phyloP scores from a whole-genome alignment of 2,888 invertebrate genomes.

The Athalia circularis region DNA sequence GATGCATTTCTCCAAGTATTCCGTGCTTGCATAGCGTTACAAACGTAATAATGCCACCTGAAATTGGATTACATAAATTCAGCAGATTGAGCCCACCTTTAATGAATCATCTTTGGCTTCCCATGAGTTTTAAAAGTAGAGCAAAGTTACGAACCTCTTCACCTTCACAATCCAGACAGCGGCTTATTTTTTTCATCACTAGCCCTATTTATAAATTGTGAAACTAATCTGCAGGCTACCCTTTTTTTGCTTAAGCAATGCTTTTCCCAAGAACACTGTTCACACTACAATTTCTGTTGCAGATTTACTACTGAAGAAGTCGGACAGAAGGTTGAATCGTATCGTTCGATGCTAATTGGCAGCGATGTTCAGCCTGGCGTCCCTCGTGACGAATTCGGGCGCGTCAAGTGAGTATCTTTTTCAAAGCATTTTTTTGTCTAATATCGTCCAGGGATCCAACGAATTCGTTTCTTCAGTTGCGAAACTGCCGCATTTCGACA shows the following conservation, averaged over 20 bases:
- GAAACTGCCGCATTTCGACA: not conserved
- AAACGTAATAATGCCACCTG: constrained; percentile 19
- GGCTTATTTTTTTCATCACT: not conserved
- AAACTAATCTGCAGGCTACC: not conserved
- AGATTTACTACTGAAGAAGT: constrained; percentile 92
- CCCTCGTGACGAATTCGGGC: constrained; percentile 89
- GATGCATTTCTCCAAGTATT: too few relatives aligned
- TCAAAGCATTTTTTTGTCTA: constrained; percentile 9
- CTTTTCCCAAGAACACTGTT: constrained; percentile 21
- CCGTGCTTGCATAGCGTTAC: not conserved
- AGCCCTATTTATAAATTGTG: not conserved
- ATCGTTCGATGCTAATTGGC: constrained; percentile 90
- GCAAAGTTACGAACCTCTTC: not conserved
- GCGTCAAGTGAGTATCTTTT: constrained; percentile 81
- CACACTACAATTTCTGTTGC: constrained; percentile 71
- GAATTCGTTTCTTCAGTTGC: not conserved
- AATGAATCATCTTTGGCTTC: constrained; percentile 7
- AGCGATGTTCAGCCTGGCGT: constrained; percentile 78
- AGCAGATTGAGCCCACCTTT: constrained; percentile 19
- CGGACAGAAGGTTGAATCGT: constrained; percentile 89
- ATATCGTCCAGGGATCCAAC: not conserved
- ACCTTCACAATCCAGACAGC: too few relatives aligned
- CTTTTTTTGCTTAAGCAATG: constrained; percentile 11
- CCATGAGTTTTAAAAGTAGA: constrained; percentile 7
- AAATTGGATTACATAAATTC: constrained; percentile 29